Evolutionary conservation across 2,888 invertebrate genomes (phyloP), one percentile per base, ranked within the genome.

Genomic region (Seira musarum): DNA sequence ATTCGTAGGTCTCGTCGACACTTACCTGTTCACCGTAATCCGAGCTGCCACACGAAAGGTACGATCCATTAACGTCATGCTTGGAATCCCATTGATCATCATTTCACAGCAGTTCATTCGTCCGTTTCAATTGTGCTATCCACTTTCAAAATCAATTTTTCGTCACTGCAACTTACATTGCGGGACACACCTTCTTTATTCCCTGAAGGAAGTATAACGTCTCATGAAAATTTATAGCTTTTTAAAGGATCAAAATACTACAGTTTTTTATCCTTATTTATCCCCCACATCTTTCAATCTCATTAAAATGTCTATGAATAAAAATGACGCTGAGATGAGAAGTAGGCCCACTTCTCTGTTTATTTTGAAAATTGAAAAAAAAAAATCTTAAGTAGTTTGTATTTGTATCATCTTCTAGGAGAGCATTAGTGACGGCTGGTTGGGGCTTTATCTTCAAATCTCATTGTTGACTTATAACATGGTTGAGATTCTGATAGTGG

Each of bases 401-500:
- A 1, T 68, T 22, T 30, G 67, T 67, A 19, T 75, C 64, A 30
- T 76, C 69, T 60, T 61, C 60, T 53, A 76, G 75, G 75, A 76
- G 49, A 76, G 69, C 49, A 25, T 74, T 65, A 35, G 35, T 24
- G 46, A 66, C 15, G 57, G 74, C 64, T 69, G 75, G 68, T 19
- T 68, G 49, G 75, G 75, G 69, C 30, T 76, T 30, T 76, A 68
- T 69, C 68, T 76, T 40, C 68, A 68, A 68, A 63, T 76, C 25
- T 63, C 69, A 49, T 69, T 76, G 68, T 69, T 76, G 30, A 49
- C 68, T 24, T 76, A 76, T 53, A 69, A 76, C 69, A 67, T 69
- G 69, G 49, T 57, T 46, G 68, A 76, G 75, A 76, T 76, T 76
- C 24, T 76, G 22, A 76, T 76, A 63, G 75, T 68, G 2, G 68